phyloP scores from a whole-genome alignment of 2,888 invertebrate species.

The Rhimphoctona megacephalus region DNA sequence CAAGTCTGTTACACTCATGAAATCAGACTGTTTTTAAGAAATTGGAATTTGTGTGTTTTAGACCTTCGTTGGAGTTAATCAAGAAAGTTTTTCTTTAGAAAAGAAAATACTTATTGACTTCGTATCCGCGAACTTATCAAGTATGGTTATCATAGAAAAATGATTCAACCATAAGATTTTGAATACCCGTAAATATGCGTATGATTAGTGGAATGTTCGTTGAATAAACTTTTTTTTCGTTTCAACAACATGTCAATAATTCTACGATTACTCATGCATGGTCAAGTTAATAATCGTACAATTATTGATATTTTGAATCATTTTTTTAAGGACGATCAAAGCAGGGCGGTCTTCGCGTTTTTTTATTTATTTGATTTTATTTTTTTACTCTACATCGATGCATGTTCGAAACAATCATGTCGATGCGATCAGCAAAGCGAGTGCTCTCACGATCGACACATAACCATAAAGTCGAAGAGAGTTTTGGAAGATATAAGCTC shows the following conservation, averaged over 20 bases:
- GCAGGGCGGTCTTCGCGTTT: background rate
- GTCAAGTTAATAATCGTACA: background rate
- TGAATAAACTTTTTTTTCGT: background rate
- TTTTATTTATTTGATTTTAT: background rate
- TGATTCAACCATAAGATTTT: too few species aligned
- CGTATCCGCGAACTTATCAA: background rate
- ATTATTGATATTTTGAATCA: background rate
- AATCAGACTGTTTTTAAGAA: background rate
- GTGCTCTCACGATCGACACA: slow-evolving; percentile 16
- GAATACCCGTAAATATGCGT: too few species aligned
- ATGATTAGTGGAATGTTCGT: background rate
- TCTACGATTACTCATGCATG: background rate
- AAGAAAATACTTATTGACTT: background rate
- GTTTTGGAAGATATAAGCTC: slow-evolving; percentile 36
- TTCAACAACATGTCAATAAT: background rate
- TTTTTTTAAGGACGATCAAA: background rate
- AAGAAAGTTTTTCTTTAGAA: background rate
- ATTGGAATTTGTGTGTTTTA: background rate
- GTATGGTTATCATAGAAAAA: too few species aligned
- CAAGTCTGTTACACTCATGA: background rate
- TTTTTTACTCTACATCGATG: background rate
- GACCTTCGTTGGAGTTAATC: background rate
- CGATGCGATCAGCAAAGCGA: slow-evolving; percentile 49
- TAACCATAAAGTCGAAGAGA: background rate
- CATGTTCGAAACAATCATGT: slow-evolving; percentile 38